Conservation (phyloP, 1,140 invertebrate species). For the Papilio aristodemus region DNA sequence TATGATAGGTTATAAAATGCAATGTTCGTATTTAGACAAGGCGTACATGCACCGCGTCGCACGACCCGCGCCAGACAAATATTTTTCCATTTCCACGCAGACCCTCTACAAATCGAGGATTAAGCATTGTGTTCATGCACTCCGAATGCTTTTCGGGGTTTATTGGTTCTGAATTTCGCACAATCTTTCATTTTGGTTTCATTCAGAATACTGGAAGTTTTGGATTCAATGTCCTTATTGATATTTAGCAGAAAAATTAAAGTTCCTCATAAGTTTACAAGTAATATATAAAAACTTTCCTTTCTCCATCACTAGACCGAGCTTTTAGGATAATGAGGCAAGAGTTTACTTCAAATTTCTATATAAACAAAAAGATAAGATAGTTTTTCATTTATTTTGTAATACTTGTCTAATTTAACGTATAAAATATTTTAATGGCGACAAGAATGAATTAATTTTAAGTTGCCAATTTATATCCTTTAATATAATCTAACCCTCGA, state of each 20-base stretch:
- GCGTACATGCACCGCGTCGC: conserved; percentile 13
- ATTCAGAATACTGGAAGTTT: background rate
- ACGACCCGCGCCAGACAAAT: conserved; percentile 58
- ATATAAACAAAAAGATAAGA: too few relatives aligned
- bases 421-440: background rate
- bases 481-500: background rate
- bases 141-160: conserved; percentile 35
- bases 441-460: conserved; percentile 11
- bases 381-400: too few relatives aligned
- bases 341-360: too few relatives aligned
- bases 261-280: too few relatives aligned
- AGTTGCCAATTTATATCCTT: conserved; percentile 19
- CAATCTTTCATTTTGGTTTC: background rate
- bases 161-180: background rate
- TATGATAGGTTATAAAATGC: background rate
- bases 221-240: background rate
- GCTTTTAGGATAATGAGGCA: too few relatives aligned
- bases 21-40: background rate
- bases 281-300: too few relatives aligned
- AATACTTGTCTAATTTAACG: too few relatives aligned
- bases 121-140: conserved; percentile 51
- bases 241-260: background rate
- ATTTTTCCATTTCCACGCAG: conserved; percentile 68
- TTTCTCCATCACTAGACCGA: too few relatives aligned
- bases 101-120: conserved; percentile 62